phyloP scores from a whole-genome alignment of 2,797 vertebrate genomes.

The Brotogeris chrysoptera region DNA sequence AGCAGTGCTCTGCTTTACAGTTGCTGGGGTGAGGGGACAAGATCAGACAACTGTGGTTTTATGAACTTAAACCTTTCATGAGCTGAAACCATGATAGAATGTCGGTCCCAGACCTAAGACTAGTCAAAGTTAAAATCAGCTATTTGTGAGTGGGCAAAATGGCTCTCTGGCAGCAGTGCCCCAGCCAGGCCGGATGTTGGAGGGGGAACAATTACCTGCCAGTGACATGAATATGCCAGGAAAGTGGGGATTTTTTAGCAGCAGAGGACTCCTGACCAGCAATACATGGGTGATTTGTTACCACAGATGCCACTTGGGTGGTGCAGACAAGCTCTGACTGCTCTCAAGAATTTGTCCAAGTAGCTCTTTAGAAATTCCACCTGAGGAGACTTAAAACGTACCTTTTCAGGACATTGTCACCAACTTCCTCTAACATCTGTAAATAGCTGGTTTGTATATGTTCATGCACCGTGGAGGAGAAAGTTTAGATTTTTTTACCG shows the following conservation, averaged over 20 bases:
- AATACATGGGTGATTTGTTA: background rate
- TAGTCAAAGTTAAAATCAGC: background rate
- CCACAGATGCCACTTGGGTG: conserved; percentile 47
- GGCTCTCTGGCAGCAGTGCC: background rate
- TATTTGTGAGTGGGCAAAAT: background rate
- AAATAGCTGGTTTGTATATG: conserved; percentile 62
- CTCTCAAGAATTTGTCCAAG: conserved; percentile 33
- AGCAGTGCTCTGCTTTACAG: background rate
- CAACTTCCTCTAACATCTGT: conserved; percentile 48
- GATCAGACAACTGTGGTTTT: background rate
- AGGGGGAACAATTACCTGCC: background rate
- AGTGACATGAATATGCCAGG: background rate
- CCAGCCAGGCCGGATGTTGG: background rate
- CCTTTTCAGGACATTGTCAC: conserved; percentile 55
- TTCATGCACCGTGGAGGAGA: conserved; percentile 63
- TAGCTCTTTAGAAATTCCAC: conserved; percentile 58
- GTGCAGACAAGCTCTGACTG: conserved; percentile 8
- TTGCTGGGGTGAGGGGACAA: background rate
- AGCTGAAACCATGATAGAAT: background rate
- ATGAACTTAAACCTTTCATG: background rate
- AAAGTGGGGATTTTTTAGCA: background rate
- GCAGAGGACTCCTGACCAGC: background rate
- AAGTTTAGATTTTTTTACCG: conserved; percentile 51
- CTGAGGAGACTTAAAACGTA: conserved; percentile 18
- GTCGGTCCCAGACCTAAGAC: background rate